A percentile compares a stretch with the other conserved stretches of the same genome.
phyloP scores from a whole-genome alignment of 2,888 invertebrate genomes.

The Malthinus seriepunctatus region DNA sequence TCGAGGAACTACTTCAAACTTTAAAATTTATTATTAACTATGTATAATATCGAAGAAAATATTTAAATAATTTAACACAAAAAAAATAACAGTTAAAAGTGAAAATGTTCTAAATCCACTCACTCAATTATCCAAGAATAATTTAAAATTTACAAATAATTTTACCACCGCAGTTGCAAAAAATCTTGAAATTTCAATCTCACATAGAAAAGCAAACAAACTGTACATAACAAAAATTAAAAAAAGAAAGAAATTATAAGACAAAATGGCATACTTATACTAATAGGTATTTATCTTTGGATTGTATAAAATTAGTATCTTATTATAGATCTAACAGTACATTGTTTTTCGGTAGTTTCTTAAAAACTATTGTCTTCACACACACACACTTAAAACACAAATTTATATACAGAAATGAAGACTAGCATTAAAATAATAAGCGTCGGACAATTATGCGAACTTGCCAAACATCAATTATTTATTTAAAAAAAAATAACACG shows the following conservation, averaged over 20 bases:
- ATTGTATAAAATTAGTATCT: constrained; percentile 53
- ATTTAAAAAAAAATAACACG: constrained; percentile 3
- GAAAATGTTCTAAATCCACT: not conserved
- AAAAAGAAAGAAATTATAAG: not conserved
- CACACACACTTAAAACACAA: constrained; percentile 38
- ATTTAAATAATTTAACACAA: too few species aligned
- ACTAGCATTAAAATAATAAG: constrained; percentile 41
- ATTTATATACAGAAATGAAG: constrained; percentile 44
- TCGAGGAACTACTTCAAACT: too few species aligned
- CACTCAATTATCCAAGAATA: not conserved
- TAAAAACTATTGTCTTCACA: constrained; percentile 37
- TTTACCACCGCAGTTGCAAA: too few species aligned
- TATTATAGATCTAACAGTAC: constrained; percentile 42
- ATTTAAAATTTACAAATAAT: not conserved
- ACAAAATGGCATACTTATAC: constrained; percentile 6
- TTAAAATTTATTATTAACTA: too few species aligned
- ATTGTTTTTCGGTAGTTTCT: constrained; percentile 33
- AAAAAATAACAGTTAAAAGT: too few species aligned
- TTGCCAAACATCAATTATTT: not conserved
- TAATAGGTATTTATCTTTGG: constrained; percentile 50
- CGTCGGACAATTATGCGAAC: constrained; percentile 9
- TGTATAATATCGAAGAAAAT: too few species aligned
- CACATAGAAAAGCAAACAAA: not conserved
- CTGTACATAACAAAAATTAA: not conserved
- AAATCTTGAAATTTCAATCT: too few species aligned